Evolutionary conservation across 2,113 vertebrate species (phyloP).

Genomic region (Dicaeum eximium): DNA sequence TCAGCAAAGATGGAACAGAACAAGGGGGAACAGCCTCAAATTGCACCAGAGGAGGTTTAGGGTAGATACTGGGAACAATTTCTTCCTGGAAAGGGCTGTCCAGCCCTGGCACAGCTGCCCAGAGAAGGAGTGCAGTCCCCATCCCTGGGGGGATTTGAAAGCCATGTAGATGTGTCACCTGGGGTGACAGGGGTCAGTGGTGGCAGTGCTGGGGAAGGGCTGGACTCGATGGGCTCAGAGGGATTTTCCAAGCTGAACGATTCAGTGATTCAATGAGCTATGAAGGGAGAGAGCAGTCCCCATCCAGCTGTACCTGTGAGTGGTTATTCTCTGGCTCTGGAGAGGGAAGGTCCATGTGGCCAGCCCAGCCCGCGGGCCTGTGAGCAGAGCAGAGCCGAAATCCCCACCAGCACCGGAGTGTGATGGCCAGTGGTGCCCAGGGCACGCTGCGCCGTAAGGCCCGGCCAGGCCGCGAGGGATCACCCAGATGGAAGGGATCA

Average conservation of each 20-base stretch:
- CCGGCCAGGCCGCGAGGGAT: not conserved
- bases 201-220: not conserved
- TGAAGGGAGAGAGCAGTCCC: not conserved
- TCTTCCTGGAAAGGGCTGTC: not conserved
- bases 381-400: fast-evolving
- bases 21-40: not conserved
- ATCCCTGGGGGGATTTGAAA: not conserved
- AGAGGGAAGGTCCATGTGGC: fast-evolving
- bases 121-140: not conserved
- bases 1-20: not conserved
- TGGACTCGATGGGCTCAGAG: not conserved
- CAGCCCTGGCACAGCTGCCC: not conserved
- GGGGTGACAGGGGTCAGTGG: not conserved
- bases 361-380: fast-evolving
- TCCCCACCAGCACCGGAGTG: not conserved
- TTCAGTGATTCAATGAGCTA: not conserved
- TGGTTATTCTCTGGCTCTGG: fast-evolving
- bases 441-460: not conserved
- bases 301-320: fast-evolving
- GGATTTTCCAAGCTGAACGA: too few species aligned
- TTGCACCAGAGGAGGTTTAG: not conserved
- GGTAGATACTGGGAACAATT: too few species aligned
- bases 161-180: fast-evolving
- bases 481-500: fast-evolving
- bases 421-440: not conserved